A percentile compares a stretch with the other conserved stretches of the same genome.
These are phyloP conservation scores for Xiphophorus birchmanni DNA, from an alignment of 2,797 vertebrate species.

Conservation along the genomic window DNA sequence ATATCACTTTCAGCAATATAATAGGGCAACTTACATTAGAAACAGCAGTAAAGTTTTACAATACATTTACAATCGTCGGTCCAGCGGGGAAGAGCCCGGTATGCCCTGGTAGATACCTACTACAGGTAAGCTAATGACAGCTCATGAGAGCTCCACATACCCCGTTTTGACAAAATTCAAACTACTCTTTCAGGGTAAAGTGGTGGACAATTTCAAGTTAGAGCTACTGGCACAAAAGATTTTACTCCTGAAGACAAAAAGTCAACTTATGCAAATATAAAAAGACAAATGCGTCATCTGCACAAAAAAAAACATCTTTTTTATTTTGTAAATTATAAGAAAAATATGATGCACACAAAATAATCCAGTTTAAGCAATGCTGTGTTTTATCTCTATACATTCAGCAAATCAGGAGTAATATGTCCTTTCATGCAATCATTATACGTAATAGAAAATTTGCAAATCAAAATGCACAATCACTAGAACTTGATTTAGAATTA, in stretches of 20 bases:
- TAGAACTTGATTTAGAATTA: neutral
- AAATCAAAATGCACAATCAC: conserved; percentile 11
- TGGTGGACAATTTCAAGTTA: neutral
- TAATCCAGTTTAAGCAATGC: neutral
- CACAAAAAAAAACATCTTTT: neutral
- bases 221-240: neutral
- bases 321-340: neutral
- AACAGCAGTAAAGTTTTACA: neutral
- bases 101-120: neutral
- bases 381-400: neutral
- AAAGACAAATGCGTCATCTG: neutral
- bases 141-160: neutral
- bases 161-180: neutral
- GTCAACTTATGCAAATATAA: neutral
- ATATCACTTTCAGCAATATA: neutral
- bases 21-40: neutral
- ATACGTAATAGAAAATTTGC: neutral
- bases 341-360: neutral
- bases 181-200: neutral
- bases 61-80: neutral
- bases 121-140: neutral
- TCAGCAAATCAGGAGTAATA: neutral
- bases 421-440: neutral
- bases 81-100: too few species aligned
- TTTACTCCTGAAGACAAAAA: neutral